These are phyloP conservation scores for Chrysolina oricalcia DNA, from an alignment of 2,888 invertebrate genomes.

Conservation along the genomic window DNA sequence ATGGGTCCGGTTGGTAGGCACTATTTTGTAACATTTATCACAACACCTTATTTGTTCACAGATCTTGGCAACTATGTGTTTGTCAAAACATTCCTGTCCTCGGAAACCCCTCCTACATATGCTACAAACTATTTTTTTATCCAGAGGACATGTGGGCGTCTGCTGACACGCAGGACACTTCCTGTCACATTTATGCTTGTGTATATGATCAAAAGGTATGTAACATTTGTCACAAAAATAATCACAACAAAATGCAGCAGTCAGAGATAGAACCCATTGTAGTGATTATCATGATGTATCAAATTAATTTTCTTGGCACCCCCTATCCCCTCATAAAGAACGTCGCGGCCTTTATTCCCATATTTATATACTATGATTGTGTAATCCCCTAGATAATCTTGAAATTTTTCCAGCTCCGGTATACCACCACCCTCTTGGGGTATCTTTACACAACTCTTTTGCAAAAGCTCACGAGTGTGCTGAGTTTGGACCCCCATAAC, in stretches of 20 bases:
- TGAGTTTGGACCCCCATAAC: slow-evolving; percentile 39
- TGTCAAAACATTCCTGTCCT: slow-evolving; percentile 28
- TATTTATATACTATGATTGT: slow-evolving; percentile 19
- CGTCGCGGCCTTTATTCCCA: neutral
- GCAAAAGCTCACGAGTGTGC: too few species aligned
- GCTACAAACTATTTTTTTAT: slow-evolving; percentile 36
- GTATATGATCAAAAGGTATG: neutral
- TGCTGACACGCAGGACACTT: too few species aligned
- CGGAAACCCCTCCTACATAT: slow-evolving; percentile 37
- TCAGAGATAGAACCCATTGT: slow-evolving; percentile 37
- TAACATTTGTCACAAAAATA: slow-evolving; percentile 42
- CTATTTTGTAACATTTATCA: slow-evolving; percentile 30
- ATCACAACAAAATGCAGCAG: slow-evolving; percentile 37
- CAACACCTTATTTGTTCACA: slow-evolving; percentile 34
- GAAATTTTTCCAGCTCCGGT: slow-evolving; percentile 35
- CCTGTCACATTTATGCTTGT: neutral
- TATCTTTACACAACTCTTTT: slow-evolving; percentile 5
- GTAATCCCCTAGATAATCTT: slow-evolving; percentile 26
- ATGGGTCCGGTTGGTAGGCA: slow-evolving; percentile 30
- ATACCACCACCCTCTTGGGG: slow-evolving; percentile 35
- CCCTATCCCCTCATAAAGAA: neutral
- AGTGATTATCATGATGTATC: slow-evolving; percentile 35
- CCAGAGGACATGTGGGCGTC: neutral
- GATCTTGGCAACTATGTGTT: slow-evolving; percentile 5
- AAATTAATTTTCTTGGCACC: neutral